Evolutionary conservation across 2,797 vertebrate species (phyloP), one percentile per base, ranked within the genome.

Genomic region (Periophthalmus magnuspinnatus): DNA sequence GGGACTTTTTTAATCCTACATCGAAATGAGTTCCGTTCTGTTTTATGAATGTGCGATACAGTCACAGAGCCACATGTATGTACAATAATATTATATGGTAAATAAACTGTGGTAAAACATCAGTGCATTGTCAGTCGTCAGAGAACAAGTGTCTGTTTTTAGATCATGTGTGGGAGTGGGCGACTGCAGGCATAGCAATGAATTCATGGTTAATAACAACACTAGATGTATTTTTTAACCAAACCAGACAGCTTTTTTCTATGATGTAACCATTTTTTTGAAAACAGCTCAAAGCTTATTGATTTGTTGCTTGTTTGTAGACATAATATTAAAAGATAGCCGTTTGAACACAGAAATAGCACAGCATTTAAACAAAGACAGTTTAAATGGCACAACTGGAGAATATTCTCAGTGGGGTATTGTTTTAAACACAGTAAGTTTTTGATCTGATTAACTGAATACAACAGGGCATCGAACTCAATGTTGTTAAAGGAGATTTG

Each of bases 81-180:
- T 82, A 71, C 68, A 85, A 71, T 45, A 75, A 74, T 86, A 83
- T 74, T 82, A 82, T 84, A 82, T 86, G 77, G 77, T 81, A 75
- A 90, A 90, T 90, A 90, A 90, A 86, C 72, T 79, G 84, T 89
- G 86, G 70, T 88, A 87, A 86, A 88, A 73, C 66, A 84, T 71
- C 75, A 65, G 68, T 70, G 50, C 69, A 19, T 75, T 76, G 82
- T 85, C 69, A 60, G 79, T 84, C 65, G 78, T 86, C 74, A 52
- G 55, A 62, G 33, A 81, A 77, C 67, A 67, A 68, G 75, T 69
- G 74, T 74, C 76, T 69, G 69, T 65, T 36, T 79, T 71, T 69
- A 74, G 71, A 78, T 75, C 59, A 66, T 70, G 75, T 24, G 68
- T 75, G 75, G 77, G 80, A 68, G 81, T 72, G 48, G 52, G 60